Evolutionary conservation across 2,888 invertebrate genomes (phyloP), one percentile per base, ranked within the genome.

Genomic region (Hydrotaea cyrtoneurina): DNA sequence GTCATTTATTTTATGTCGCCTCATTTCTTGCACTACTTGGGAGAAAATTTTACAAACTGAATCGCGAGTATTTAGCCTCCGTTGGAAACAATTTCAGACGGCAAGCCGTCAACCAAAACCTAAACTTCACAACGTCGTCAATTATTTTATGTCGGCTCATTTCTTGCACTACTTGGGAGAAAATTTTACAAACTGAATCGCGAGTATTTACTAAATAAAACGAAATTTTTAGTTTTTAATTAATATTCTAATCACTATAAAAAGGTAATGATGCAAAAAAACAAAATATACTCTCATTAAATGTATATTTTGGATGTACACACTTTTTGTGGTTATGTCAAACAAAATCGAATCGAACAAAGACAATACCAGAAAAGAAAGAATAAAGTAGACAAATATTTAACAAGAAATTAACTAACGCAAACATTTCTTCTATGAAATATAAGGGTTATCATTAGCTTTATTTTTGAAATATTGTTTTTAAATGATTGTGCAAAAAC

Each of bases 261-360:
- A 75, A 57, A 82, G 85, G 85, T 85, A 85, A 82, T 59, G 55
- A 50, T 11, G 7, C 50, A 36, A 59, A 43, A 80, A 80, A 64
- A 26, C 50, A 50, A 53, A 43, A 7, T 46, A 75, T 71, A 79
- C 15, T 0, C 7, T 69, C 4, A 69, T 74, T 23, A n/a, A n/a
- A n/a, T 31, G 31, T 31, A 31, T 7, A 31, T 31, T 21, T 39
- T 69, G 23, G 10, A 66, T 8, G 39, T 46, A 39, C 31, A 43
- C 50, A 79, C 5, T 13, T 74, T 69, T 85, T 85, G 82, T 82
- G 85, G 85, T 85, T 85, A 85, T 85, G 85, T 84, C 59, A 64
- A 69, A 36, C 19, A 64, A 64, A 64, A 36, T 39, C 66, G 17
- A 21, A 23, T 7, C 13, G 26, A 71, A 53, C 50, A 71, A 71